Evolutionary conservation across 1,140 invertebrate species (phyloP).

Genomic region (Nephila pilipes): DNA sequence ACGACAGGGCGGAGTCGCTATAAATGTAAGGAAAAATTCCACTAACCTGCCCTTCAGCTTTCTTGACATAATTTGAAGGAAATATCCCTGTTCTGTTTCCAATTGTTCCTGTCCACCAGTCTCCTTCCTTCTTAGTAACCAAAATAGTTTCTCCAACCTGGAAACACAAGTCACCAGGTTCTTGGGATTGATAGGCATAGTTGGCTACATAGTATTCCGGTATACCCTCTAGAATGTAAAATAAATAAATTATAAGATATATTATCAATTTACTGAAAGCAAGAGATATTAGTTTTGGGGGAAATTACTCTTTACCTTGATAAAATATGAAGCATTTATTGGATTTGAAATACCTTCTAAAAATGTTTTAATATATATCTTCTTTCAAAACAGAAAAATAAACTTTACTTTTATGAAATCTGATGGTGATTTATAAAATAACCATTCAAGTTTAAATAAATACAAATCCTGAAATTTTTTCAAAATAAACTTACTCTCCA

Average conservation of each 20-base stretch:
- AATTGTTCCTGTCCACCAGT: slow-evolving; percentile 98
- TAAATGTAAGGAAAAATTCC: neutral
- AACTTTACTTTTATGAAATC: too few relatives aligned
- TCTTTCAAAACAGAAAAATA: too few relatives aligned
- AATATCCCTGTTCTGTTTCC: slow-evolving; percentile 94
- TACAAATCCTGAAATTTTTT: too few relatives aligned
- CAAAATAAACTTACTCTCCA: too few relatives aligned
- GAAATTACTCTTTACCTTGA: too few relatives aligned
- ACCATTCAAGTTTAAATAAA: too few relatives aligned
- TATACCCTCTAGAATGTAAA: slow-evolving; percentile 50
- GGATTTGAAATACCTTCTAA: too few relatives aligned
- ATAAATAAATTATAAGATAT: neutral
- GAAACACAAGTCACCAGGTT: slow-evolving; percentile 95
- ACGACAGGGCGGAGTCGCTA: too few relatives aligned
- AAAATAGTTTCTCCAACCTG: slow-evolving; percentile 93
- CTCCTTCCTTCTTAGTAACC: slow-evolving; percentile 93
- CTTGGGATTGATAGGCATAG: slow-evolving; percentile 87
- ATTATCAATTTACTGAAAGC: neutral
- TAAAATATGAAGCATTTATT: too few relatives aligned
- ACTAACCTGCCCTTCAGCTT: slow-evolving; percentile 50
- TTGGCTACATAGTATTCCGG: slow-evolving; percentile 90
- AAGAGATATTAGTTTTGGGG: too few relatives aligned
- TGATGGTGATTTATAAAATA: too few relatives aligned
- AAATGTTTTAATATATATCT: too few relatives aligned
- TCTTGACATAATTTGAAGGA: slow-evolving; percentile 94